These are phyloP conservation scores for Azorinus chamasolen DNA, from an alignment of 2,888 invertebrate genomes.

Conservation along the genomic window DNA sequence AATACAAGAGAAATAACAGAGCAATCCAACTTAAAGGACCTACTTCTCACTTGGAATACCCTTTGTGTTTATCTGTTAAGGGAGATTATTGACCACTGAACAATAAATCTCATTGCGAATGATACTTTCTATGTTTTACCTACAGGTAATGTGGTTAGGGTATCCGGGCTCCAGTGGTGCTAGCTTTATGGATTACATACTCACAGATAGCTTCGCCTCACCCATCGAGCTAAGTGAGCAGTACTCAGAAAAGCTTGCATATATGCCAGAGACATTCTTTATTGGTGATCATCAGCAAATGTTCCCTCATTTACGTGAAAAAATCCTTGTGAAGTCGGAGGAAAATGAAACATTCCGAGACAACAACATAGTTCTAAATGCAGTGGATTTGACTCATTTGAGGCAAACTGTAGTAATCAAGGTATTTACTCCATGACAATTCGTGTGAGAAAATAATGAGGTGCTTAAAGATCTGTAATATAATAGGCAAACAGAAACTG, in stretches of 20 bases:
- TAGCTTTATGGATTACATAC: slow-evolving; percentile 98
- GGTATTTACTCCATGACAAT: too few relatives aligned
- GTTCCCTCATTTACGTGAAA: slow-evolving; percentile 91
- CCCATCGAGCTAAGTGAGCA: slow-evolving; percentile 93
- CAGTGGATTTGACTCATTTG: slow-evolving; percentile 96
- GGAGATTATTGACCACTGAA: too few relatives aligned
- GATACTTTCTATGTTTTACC: too few relatives aligned
- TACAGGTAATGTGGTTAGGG: slow-evolving; percentile 97
- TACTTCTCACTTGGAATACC: too few relatives aligned
- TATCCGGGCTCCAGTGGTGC: slow-evolving; percentile 99
- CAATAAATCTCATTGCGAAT: too few relatives aligned
- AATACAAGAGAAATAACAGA: too few relatives aligned
- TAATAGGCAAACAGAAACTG: too few relatives aligned
- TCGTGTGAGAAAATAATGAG: too few relatives aligned
- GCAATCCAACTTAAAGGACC: too few relatives aligned
- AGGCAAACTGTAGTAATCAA: slow-evolving; percentile 80
- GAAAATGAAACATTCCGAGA: slow-evolving; percentile 86
- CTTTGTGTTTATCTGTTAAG: too few relatives aligned
- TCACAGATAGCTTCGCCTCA: slow-evolving; percentile 97
- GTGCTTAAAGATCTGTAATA: too few relatives aligned
- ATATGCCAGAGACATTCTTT: slow-evolving; percentile 99
- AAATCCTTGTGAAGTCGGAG: slow-evolving; percentile 69
- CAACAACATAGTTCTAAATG: slow-evolving; percentile 96
- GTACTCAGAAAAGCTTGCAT: slow-evolving; percentile 99
- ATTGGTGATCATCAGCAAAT: slow-evolving; percentile 99